phyloP scores from a whole-genome alignment of 2,888 invertebrate species.

The Cantharis nigra region DNA sequence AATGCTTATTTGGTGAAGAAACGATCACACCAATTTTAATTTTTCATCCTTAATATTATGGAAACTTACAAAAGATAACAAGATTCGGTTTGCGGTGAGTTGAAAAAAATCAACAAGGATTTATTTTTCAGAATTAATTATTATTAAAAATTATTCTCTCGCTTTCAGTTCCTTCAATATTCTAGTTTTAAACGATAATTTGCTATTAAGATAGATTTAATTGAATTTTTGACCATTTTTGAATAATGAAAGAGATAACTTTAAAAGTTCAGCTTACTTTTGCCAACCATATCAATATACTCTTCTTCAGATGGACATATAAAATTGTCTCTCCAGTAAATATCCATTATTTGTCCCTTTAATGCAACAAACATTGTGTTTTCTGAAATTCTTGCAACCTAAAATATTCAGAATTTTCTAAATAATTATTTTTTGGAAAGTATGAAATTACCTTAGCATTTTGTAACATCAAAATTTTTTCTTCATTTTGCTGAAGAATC shows the following conservation, averaged over 20 bases:
- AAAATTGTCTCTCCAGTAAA: constrained; percentile 5
- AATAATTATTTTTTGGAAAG: not conserved
- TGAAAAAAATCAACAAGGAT: too few species aligned
- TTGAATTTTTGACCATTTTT: too few species aligned
- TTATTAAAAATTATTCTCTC: too few species aligned
- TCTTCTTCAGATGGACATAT: constrained; percentile 5
- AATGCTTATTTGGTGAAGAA: too few species aligned
- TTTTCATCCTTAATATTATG: too few species aligned
- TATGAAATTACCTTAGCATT: not conserved
- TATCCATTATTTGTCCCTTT: constrained; percentile 4
- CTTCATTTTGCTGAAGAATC: constrained; percentile 60
- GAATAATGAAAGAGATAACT: not conserved
- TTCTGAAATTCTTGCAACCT: not conserved
- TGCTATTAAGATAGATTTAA: too few species aligned
- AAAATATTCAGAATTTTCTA: not conserved
- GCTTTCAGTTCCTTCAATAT: too few species aligned
- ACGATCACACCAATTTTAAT: too few species aligned
- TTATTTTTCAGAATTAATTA: too few species aligned
- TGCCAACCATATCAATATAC: not conserved
- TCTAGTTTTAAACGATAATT: too few species aligned
- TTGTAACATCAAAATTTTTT: not conserved
- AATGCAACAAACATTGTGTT: not conserved
- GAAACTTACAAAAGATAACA: too few species aligned
- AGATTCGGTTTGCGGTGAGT: too few species aligned
- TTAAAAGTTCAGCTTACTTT: not conserved